phyloP scores from a whole-genome alignment of 2,888 invertebrate genomes.

The Argynnis bischoffii region DNA sequence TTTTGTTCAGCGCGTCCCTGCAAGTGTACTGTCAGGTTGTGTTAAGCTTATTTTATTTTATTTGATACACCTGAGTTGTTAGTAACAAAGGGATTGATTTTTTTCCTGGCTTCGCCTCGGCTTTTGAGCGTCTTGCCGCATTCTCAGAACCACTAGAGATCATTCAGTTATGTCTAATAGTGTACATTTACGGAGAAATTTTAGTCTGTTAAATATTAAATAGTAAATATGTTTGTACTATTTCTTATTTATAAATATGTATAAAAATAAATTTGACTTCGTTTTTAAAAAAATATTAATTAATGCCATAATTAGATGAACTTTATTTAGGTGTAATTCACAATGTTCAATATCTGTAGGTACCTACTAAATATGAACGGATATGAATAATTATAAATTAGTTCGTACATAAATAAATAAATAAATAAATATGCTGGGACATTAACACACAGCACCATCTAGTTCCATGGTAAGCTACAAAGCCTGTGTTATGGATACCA shows the following conservation, averaged over 20 bases:
- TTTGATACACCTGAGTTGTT: slow-evolving; percentile 78
- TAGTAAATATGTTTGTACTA: background rate
- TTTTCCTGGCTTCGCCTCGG: slow-evolving; percentile 65
- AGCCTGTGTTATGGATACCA: no score
- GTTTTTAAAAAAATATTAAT: no score
- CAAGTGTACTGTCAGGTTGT: slow-evolving; percentile 55
- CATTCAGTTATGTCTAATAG: slow-evolving; percentile 70
- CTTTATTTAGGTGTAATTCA: no score
- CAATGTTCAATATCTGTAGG: background rate
- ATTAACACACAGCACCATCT: no score
- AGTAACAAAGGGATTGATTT: slow-evolving; percentile 79
- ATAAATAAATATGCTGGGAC: no score
- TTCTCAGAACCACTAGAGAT: slow-evolving; percentile 69
- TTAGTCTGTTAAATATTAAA: background rate
- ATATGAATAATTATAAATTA: no score
- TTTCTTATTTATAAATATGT: no score
- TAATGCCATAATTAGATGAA: no score
- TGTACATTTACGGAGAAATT: slow-evolving; percentile 1
- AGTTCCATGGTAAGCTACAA: no score
- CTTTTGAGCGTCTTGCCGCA: slow-evolving; percentile 70
- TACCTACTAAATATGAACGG: background rate
- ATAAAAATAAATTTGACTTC: no score
- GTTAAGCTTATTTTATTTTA: slow-evolving; percentile 66
- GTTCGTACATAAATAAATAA: no score
- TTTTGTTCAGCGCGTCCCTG: slow-evolving; percentile 58